Percentiles rank a stretch among this genome's conserved stretches.
phyloP scores from a whole-genome alignment of 2,113 vertebrate genomes.

The Tetrax tetrax region DNA sequence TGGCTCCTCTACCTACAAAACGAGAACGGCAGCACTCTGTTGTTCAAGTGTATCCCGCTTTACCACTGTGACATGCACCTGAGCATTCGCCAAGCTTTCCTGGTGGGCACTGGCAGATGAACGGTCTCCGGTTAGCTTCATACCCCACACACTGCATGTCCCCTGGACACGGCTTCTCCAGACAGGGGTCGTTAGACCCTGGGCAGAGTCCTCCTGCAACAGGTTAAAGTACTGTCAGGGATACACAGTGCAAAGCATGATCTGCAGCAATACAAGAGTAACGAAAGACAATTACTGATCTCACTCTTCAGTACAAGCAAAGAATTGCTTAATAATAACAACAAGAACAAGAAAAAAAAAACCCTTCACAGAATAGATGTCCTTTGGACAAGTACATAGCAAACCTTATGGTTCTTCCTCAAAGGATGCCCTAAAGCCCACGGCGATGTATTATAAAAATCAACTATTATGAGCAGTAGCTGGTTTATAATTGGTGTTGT shows the following conservation, averaged over 20 bases:
- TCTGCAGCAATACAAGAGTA: not conserved
- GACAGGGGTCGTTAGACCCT: constrained; percentile 83
- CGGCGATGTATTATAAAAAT: not conserved
- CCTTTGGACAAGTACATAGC: not conserved
- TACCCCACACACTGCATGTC: constrained; percentile 96
- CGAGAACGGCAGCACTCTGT: not conserved
- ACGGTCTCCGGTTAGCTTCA: constrained; percentile 83
- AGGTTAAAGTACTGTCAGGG: constrained; percentile 25
- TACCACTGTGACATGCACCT: constrained; percentile 73
- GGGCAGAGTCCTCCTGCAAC: constrained; percentile 88
- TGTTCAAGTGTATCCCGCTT: not conserved
- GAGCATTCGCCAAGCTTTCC: constrained; percentile 96
- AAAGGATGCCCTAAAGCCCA: not conserved
- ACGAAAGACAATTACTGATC: not conserved
- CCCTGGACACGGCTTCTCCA: constrained; percentile 89
- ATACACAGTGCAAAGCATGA: not conserved
- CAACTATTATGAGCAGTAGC: not conserved
- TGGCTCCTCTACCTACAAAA: not conserved
- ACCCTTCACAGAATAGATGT: not conserved
- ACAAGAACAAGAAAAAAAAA: not conserved
- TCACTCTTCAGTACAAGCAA: not conserved
- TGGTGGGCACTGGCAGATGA: constrained; percentile 93
- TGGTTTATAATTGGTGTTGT: not conserved
- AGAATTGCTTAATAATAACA: not conserved
- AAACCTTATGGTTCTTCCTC: not conserved